Percentiles rank a stretch among this genome's conserved stretches.
Evolutionary conservation across 2,113 vertebrate species (phyloP).

Genomic region (Actenoides lindsayi): DNA sequence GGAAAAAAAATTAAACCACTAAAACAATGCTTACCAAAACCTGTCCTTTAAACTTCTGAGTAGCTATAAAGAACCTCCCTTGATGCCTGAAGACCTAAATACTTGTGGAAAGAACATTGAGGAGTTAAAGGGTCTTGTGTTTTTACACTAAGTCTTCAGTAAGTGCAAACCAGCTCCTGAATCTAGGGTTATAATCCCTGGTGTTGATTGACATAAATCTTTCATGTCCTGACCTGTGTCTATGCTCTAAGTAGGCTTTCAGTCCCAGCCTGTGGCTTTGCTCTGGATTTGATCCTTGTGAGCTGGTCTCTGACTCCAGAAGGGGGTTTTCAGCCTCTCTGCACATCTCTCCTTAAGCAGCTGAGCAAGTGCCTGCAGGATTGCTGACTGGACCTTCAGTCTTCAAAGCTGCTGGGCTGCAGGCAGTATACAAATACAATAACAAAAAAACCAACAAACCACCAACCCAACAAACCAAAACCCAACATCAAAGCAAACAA

Average conservation of each 20-base stretch:
- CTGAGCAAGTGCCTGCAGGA: background rate
- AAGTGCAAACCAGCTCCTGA: background rate
- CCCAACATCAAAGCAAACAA: background rate
- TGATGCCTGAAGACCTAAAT: background rate
- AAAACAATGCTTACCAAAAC: background rate
- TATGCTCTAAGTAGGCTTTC: background rate
- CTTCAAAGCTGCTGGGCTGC: background rate
- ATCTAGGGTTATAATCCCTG: background rate
- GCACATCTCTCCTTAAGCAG: background rate
- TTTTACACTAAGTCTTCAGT: background rate
- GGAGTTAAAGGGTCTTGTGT: background rate
- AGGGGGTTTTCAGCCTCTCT: background rate
- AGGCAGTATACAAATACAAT: background rate
- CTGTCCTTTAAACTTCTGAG: background rate
- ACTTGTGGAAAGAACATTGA: background rate
- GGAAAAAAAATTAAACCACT: background rate
- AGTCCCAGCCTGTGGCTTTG: background rate
- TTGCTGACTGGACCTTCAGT: background rate
- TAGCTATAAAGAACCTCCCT: background rate
- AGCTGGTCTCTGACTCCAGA: background rate
- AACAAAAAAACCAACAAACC: background rate
- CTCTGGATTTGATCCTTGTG: background rate
- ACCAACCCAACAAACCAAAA: background rate
- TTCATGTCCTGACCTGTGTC: background rate
- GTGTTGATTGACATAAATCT: background rate